Evolutionary conservation across 2,113 vertebrate genomes (phyloP).

Genomic region (Petromus typicus): DNA sequence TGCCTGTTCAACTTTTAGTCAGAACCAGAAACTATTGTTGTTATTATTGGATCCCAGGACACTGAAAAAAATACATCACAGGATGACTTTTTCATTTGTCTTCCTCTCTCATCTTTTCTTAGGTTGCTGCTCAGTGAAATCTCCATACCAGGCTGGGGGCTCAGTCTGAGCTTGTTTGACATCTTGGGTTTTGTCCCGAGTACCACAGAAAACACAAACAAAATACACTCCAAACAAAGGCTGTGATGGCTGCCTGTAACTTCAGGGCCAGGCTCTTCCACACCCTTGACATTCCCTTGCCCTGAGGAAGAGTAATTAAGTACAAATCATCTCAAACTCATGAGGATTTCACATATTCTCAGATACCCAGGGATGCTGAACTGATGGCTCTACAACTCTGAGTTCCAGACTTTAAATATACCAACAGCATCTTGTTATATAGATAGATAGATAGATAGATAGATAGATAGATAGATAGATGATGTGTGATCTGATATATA

Average conservation of each 20-base stretch:
- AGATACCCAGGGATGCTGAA: not conserved
- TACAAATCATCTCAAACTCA: not conserved
- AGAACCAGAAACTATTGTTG: conserved; percentile 20
- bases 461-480: too few species aligned
- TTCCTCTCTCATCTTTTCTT: not conserved
- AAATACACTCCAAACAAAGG: not conserved
- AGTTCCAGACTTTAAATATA: not conserved
- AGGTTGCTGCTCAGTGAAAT: not conserved
- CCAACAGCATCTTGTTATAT: not conserved
- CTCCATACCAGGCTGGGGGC: not conserved
- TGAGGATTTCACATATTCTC: not conserved
- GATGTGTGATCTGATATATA: not conserved
- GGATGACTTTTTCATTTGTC: not conserved
- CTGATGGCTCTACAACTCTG: not conserved
- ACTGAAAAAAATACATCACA: not conserved
- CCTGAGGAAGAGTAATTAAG: not conserved
- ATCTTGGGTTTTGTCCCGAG: not conserved
- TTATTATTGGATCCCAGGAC: not conserved
- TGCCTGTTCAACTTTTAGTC: not conserved
- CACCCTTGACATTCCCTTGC: not conserved
- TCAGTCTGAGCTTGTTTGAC: not conserved
- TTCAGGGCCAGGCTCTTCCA: not conserved
- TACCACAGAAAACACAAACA: not conserved
- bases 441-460: too few species aligned
- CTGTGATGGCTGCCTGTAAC: not conserved